Percentiles rank a stretch among this genome's conserved stretches.
phyloP scores from a whole-genome alignment of 2,113 vertebrate genomes.

The Passerina amoena region DNA sequence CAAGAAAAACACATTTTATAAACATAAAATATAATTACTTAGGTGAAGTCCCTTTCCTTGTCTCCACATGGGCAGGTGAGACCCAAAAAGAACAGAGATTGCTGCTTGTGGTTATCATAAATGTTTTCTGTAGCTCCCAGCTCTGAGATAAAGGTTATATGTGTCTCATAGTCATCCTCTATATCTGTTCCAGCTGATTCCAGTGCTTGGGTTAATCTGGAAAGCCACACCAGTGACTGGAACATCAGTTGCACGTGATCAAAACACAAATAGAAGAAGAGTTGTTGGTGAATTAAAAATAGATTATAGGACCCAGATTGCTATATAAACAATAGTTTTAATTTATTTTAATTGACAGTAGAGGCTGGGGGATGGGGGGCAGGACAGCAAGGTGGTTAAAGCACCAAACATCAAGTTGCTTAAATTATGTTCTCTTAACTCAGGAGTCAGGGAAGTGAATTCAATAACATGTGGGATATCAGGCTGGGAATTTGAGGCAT shows the following conservation, averaged over 20 bases:
- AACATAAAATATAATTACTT: neutral
- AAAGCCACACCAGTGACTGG: neutral
- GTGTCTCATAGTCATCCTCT: neutral
- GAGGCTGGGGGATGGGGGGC: rapidly evolving
- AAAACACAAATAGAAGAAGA: neutral
- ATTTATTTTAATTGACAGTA: neutral
- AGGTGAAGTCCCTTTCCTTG: neutral
- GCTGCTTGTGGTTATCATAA: neutral
- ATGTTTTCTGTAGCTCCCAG: neutral
- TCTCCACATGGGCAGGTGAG: neutral
- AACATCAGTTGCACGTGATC: neutral
- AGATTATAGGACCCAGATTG: neutral
- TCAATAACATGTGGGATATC: neutral
- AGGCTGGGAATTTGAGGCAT: neutral
- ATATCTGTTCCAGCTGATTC: rapidly evolving
- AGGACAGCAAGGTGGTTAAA: neutral
- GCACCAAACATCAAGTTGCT: neutral
- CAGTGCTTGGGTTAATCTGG: neutral
- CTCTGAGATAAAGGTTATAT: neutral
- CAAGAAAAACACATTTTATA: neutral
- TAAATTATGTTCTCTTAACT: neutral
- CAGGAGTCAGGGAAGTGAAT: neutral
- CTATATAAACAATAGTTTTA: neutral
- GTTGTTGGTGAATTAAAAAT: neutral
- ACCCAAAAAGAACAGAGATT: neutral